Base-by-base conservation (phyloP, 2,888 invertebrate genomes). In the Chydorus sphaericus region DNA sequence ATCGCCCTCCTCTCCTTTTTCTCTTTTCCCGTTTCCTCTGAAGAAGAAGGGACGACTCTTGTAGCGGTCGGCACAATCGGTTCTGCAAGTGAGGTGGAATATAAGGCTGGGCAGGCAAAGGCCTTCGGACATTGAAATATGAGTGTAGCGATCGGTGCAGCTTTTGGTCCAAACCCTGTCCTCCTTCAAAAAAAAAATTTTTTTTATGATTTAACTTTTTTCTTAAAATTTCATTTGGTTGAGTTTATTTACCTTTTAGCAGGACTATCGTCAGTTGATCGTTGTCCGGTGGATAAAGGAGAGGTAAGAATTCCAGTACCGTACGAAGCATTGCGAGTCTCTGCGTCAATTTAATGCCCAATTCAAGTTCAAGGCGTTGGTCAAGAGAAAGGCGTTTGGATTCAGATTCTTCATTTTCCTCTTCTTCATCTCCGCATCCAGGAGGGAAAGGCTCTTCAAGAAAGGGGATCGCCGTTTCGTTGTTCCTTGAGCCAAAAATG, bases 301-400 rank as follows among this genome's bases (percentile, higher is more conserved):
- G 44, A 44, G 2, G n/a, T n/a, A n/a, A n/a, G n/a, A n/a, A n/a
- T n/a, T n/a, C n/a, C n/a, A 10, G 5, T 4, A 44, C 10, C 14
- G 44, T n/a, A n/a, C n/a, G n/a, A n/a, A n/a, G n/a, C n/a, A n/a
- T n/a, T n/a, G n/a, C n/a, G n/a, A n/a, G n/a, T n/a, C n/a, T n/a
- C n/a, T n/a, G n/a, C n/a, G n/a, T n/a, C n/a, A n/a, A n/a, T 55
- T 57, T 72, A 38, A 76, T 70, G 6, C 79, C 79, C 61, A 79
- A 67, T 59, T 78, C 79, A 57, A 76, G 69, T 64, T 75, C 77
- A 58, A 80, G 71, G 64, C 79, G 68, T 61, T 78, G 78, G 59
- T 80, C 79, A 8, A 80, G 68, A 1, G 79, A 76, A 14, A 77
- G 66, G 55, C 79, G 68, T 65, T 76, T 77, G 0, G 78, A 78